These are phyloP conservation scores for Crotophaga sulcirostris DNA, from an alignment of 2,113 vertebrate species.

Conservation along the genomic window DNA sequence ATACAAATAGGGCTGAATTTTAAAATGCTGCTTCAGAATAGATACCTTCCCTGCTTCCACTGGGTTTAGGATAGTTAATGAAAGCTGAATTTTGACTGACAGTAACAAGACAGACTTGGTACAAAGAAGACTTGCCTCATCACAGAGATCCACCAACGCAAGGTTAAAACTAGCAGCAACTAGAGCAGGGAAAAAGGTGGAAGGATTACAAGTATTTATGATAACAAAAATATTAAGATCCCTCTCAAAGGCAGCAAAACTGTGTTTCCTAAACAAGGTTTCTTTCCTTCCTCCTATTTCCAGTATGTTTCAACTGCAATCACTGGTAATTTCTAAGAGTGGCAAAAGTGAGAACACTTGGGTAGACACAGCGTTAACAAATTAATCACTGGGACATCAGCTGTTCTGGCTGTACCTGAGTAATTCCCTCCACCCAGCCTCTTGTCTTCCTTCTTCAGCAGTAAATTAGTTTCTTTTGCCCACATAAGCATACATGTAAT, in stretches of 20 bases:
- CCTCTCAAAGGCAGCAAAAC: neutral
- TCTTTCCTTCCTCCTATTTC: neutral
- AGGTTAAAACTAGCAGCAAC: neutral
- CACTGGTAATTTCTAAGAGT: neutral
- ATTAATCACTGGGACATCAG: neutral
- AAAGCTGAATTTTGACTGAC: neutral
- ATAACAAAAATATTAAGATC: neutral
- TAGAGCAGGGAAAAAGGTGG: neutral
- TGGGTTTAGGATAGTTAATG: neutral
- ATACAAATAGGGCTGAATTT: conserved; percentile 2
- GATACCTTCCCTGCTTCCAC: neutral
- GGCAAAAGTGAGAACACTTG: neutral
- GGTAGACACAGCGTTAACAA: neutral
- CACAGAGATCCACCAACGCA: neutral
- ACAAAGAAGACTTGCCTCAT: neutral
- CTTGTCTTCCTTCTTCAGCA: neutral
- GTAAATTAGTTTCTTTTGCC: neutral
- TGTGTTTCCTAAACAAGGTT: neutral
- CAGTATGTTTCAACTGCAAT: neutral
- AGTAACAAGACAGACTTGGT: neutral
- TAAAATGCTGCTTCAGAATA: neutral
- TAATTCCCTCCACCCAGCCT: neutral
- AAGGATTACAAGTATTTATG: neutral
- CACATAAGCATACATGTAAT: neutral
- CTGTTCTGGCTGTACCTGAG: neutral